These are phyloP conservation scores for Dasypogon diadema DNA, from an alignment of 2,888 invertebrate genomes.

Conservation along the genomic window DNA sequence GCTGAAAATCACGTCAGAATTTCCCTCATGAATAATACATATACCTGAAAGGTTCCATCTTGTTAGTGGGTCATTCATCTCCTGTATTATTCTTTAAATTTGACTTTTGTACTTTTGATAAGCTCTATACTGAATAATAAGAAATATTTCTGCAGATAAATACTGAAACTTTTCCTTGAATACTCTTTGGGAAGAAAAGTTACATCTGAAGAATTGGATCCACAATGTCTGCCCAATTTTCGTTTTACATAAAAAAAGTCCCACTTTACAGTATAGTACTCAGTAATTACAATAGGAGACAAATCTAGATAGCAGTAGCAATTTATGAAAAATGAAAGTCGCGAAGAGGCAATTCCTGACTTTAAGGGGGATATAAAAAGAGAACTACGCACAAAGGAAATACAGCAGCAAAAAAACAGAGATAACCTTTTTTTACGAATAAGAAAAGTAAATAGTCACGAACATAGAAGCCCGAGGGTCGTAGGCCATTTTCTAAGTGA, in stretches of 20 bases:
- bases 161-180: no score
- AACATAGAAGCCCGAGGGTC: not conserved
- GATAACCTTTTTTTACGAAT: not conserved
- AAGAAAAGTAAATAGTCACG: not conserved
- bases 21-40: no score
- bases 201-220: not conserved
- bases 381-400: not conserved
- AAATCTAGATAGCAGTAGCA: constrained; percentile 20
- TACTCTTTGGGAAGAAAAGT: not conserved
- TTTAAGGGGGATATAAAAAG: not conserved
- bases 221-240: not conserved
- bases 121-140: no score
- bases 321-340: constrained; percentile 43
- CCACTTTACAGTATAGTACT: not conserved
- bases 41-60: no score
- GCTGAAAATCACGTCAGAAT: no score
- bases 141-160: no score
- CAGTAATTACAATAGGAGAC: constrained; percentile 22
- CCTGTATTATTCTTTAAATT: no score
- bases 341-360: not conserved
- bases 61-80: no score
- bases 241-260: not conserved
- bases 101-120: no score
- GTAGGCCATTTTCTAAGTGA: constrained; percentile 17
- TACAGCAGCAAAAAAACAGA: not conserved